Evolutionary conservation across 2,888 invertebrate species (phyloP).

Genomic region (Nasonovia ribisnigri): DNA sequence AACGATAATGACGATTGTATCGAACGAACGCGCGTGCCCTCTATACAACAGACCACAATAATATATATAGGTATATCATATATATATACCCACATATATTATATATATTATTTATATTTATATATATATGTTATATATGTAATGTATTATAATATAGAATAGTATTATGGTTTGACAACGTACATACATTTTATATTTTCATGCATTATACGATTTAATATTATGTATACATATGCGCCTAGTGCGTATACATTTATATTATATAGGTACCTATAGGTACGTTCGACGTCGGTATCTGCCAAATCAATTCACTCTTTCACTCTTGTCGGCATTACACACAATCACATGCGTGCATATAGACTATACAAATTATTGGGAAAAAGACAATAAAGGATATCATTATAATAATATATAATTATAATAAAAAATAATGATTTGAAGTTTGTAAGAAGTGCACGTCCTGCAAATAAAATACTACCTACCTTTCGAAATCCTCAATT

Average conservation of each 20-base stretch:
- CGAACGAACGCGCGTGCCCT: conserved; percentile 1
- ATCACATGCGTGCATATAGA: background rate
- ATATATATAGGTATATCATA: background rate
- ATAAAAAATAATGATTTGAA: background rate
- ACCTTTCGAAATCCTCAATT: background rate
- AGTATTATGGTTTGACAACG: background rate
- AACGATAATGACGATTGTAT: conserved; percentile 52
- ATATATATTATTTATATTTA: too few relatives aligned
- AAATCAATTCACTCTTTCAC: conserved; percentile 28
- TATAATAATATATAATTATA: background rate
- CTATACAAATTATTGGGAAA: background rate
- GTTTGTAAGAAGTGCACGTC: too few relatives aligned
- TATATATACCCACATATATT: background rate
- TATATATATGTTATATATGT: background rate
- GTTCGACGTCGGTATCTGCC: background rate
- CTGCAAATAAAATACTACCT: background rate
- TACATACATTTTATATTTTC: background rate
- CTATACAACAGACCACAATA: background rate
- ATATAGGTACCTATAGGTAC: background rate
- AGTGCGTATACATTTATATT: background rate
- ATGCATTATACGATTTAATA: conserved; percentile 16
- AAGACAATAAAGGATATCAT: background rate
- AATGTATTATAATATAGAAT: background rate
- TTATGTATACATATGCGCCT: background rate
- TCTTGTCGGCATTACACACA: background rate